Base-by-base conservation (phyloP, 2,113 vertebrate species). In the Hydrolagus affinis region DNA sequence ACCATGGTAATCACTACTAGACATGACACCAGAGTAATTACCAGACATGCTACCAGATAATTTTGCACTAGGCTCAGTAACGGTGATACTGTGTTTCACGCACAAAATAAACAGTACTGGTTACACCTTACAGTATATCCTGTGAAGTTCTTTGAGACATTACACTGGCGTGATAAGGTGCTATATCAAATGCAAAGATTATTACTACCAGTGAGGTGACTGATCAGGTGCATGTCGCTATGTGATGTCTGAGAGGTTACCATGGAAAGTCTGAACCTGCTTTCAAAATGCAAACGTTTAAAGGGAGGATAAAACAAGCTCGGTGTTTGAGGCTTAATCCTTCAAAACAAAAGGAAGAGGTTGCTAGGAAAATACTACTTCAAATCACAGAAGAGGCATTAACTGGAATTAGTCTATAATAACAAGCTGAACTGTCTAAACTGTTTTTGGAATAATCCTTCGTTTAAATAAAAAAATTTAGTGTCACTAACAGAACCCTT, bases 181-280 rank as follows among this genome's bases (percentile, higher is more conserved):
- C 44, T 44, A 44, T 44, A 44, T 44, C 44, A 44, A 44, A 44
- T 44, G 44, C 44, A 44, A 44, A 6, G 44, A 44, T 44, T 44
- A 44, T 44, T 44, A 44, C 6, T 44, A 44, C 44, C 44, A 44
- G 44, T 1, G n/a, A 64, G 77, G 10, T 0, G 14, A 80, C 23
- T 1, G 60, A 30, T 28, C 14, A 28, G 77, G 59, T 11, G 17
- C 60, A 28, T n/a, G 77, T 80, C 64, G 77, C 59, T 59, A 80
- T 80, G 77, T 60, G 64, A 15, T 64, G 77, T 80, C 64, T 80
- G 30, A 80, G 77, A 64, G 77, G 57, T 80, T 80, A 60, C 77
- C 60, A 80, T 80, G 77, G 77, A 28, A 6, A 44, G 30, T 59
- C 59, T 62, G 77, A 80, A 15, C 77, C 17, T 17, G 28, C 77